Base-by-base conservation (phyloP, 2,113 vertebrate genomes). In the Eurypyga helias region DNA sequence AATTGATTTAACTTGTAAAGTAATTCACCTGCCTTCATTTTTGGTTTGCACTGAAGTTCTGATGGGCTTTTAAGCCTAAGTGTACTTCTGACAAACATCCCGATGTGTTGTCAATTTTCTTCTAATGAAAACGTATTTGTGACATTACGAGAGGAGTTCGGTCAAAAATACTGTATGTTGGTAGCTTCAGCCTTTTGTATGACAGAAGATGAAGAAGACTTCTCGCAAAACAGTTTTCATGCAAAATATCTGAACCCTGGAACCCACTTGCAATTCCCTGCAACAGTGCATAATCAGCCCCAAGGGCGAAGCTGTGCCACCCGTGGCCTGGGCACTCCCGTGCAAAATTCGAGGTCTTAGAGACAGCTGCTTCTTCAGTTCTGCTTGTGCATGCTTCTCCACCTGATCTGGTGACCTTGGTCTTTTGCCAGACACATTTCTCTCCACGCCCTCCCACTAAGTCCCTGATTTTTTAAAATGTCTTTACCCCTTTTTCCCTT, bases 301-400 rank as follows among this genome's bases (percentile, higher is more conserved):
- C 3, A 6, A 31, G 10, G 29, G 55, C 13, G 55, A 83, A 77
- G 46, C 29, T 51, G 31, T 9, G 1, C 19, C 4, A 2, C 20
- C 21, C 0, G 0, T 11, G 45, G 9, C 4, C 10, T 83, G 60
- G 7, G 11, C 7, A 13, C 33, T 75, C 20, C 49, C 9, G 13
- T 23, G 38, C 6, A 43, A 55, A 57, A 67, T 46, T 4, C 48
- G 25, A 45, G 20, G 24, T 72, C 21, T 36, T 15, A 49, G 70
- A 86, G 17, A 36, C 2, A 0, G 61, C 16, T 4, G n/a, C 3
- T 43, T 76, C 57, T 70, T 38, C 7, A 12, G 8, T 71, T 54
- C 16, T 58, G 29, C 3, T 52, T 67, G 20, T 17, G 17, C 24
- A 86, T 52, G 4, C 8, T 48, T 83, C 17, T 65, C 21, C 26